These are phyloP conservation scores for Eupeodes latifasciatus DNA, from an alignment of 2,888 invertebrate genomes.

Conservation along the genomic window DNA sequence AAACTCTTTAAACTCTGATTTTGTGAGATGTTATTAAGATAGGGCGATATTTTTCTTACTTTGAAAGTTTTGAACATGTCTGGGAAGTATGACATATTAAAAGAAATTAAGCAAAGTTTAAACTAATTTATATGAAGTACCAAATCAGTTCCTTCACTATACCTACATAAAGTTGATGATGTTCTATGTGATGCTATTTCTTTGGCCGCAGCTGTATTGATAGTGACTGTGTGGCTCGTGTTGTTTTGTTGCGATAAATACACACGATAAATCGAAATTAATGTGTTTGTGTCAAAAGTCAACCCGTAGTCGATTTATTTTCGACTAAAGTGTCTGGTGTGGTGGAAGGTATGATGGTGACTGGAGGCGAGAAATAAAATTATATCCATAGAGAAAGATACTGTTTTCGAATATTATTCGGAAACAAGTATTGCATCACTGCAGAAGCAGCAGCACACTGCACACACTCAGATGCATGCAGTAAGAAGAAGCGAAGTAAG, in stretches of 20 bases:
- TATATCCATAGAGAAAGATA: constrained; percentile 32
- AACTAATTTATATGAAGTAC: too few relatives aligned
- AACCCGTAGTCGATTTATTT: constrained; percentile 67
- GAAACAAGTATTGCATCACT: constrained; percentile 32
- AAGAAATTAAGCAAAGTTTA: too few relatives aligned
- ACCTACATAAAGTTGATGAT: too few relatives aligned
- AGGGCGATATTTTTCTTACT: too few relatives aligned
- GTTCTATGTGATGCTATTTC: too few relatives aligned
- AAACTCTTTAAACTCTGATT: too few relatives aligned
- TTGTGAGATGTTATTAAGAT: too few relatives aligned
- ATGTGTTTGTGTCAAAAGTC: constrained; percentile 70
- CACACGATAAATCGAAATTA: constrained; percentile 69
- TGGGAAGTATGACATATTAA: too few relatives aligned
- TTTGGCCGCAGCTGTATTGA: too few relatives aligned
- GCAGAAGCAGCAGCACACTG: constrained; percentile 11
- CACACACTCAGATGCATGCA: not conserved
- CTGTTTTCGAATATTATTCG: not conserved
- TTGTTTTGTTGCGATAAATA: constrained; percentile 61
- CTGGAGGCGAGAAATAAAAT: constrained; percentile 61
- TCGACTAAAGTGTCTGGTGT: constrained; percentile 54
- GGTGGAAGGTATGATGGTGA: constrained; percentile 32
- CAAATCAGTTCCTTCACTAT: too few relatives aligned
- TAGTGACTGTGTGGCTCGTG: constrained; percentile 19
- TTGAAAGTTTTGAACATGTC: too few relatives aligned
- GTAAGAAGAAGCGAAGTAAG: not conserved